A percentile compares a stretch with the other conserved stretches of the same genome.
These are phyloP conservation scores for Dinocampus coccinellae DNA, from an alignment of 2,888 invertebrate genomes.

Conservation along the genomic window DNA sequence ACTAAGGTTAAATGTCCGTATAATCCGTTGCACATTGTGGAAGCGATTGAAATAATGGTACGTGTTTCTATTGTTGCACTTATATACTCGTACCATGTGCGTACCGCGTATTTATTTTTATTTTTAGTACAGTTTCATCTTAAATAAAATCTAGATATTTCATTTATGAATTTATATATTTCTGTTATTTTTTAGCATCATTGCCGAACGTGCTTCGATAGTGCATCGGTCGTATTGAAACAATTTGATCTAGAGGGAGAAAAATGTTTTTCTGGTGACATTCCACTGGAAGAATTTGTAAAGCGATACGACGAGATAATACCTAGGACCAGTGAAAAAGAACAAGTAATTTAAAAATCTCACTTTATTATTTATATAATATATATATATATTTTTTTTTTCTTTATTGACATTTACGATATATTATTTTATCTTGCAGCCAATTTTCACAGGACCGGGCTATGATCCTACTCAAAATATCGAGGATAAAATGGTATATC, in stretches of 20 bases:
- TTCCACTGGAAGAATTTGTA: background rate
- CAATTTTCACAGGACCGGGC: too few relatives aligned
- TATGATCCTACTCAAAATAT: background rate
- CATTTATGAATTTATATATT: background rate
- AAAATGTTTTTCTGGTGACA: background rate
- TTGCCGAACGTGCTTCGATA: constrained; percentile 21
- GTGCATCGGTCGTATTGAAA: background rate
- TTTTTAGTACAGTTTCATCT: too few relatives aligned
- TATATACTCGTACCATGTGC: too few relatives aligned
- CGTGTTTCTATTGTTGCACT: background rate
- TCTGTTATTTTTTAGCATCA: constrained; percentile 34
- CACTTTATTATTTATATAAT: too few relatives aligned
- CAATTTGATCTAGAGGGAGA: background rate
- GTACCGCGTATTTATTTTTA: background rate
- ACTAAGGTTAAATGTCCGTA: constrained; percentile 50
- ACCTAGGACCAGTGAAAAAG: background rate
- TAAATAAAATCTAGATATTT: background rate
- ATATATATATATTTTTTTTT: background rate
- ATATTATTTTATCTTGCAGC: too few relatives aligned
- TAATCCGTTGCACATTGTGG: constrained; percentile 51
- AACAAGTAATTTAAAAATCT: too few relatives aligned
- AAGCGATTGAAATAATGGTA: constrained; percentile 48
- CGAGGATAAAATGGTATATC: background rate
- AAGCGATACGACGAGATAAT: background rate
- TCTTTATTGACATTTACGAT: background rate